Conservation (phyloP, 2,113 vertebrate species). For the Anser cygnoides region DNA sequence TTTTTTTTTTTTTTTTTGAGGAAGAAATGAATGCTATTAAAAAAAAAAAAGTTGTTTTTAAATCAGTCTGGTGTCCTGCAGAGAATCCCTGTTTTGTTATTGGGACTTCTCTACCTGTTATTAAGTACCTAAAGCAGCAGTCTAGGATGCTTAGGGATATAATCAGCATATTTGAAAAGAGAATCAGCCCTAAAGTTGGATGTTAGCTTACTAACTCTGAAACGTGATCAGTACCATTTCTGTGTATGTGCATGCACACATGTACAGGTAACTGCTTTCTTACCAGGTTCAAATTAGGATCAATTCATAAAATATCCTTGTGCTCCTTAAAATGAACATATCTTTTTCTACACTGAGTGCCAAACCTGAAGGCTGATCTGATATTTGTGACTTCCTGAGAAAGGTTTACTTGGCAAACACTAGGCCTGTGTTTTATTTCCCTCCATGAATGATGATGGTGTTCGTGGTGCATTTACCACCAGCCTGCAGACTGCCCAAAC, state of each 20-base stretch:
- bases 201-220: neutral
- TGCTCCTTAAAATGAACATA: neutral
- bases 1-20: neutral
- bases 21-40: no score
- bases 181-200: neutral
- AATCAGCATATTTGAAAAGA: neutral
- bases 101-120: neutral
- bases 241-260: accelerated
- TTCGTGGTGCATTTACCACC: neutral
- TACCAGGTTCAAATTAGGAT: accelerated
- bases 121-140: neutral
- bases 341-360: neutral
- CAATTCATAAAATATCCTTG: neutral
- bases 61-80: neutral
- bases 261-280: neutral
- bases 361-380: neutral
- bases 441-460: neutral
- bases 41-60: neutral
- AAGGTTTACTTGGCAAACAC: neutral
- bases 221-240: accelerated
- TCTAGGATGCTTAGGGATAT: accelerated
- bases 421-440: neutral
- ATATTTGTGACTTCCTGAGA: neutral
- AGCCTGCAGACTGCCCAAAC: neutral
- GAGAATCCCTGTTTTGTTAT: neutral